These are phyloP conservation scores for Entelurus aequoreus DNA, from an alignment of 2,113 vertebrate genomes.

Conservation along the genomic window DNA sequence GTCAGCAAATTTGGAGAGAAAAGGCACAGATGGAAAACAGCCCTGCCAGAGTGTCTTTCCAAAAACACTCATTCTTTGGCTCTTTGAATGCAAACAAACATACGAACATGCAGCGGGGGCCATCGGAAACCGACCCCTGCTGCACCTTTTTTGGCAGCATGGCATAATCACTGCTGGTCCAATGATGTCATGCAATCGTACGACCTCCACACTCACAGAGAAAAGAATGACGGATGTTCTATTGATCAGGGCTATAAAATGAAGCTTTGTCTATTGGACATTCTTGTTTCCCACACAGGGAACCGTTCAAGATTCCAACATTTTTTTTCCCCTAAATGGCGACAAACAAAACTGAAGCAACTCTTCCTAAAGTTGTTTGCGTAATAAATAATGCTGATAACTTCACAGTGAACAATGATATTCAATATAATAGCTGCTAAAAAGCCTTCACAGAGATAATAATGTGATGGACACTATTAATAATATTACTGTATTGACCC, in stretches of 20 bases:
- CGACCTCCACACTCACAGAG: neutral
- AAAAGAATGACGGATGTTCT: constrained; percentile 4
- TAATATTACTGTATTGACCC: too few relatives aligned
- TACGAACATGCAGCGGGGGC: constrained; percentile 15
- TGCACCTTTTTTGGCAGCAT: constrained; percentile 34
- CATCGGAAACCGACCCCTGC: constrained; percentile 39
- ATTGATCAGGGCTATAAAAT: constrained; percentile 23
- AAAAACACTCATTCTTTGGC: neutral
- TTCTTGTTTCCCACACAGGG: constrained; percentile 38
- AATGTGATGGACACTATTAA: too few relatives aligned
- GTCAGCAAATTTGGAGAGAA: neutral
- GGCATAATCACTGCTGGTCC: neutral
- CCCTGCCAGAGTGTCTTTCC: neutral
- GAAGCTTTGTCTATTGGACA: constrained; percentile 42
- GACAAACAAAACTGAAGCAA: neutral
- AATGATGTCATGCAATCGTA: constrained; percentile 42
- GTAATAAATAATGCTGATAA: too few relatives aligned
- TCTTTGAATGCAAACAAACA: constrained; percentile 11
- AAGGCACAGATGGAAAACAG: constrained; percentile 56
- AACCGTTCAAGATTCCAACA: neutral
- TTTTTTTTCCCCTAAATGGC: neutral
- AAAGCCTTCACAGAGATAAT: too few relatives aligned
- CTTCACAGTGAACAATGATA: too few relatives aligned
- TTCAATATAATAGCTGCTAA: too few relatives aligned
- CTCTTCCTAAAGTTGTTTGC: neutral